Conservation (phyloP, 2,888 invertebrate genomes). For the Apomyelois bistriatella region DNA sequence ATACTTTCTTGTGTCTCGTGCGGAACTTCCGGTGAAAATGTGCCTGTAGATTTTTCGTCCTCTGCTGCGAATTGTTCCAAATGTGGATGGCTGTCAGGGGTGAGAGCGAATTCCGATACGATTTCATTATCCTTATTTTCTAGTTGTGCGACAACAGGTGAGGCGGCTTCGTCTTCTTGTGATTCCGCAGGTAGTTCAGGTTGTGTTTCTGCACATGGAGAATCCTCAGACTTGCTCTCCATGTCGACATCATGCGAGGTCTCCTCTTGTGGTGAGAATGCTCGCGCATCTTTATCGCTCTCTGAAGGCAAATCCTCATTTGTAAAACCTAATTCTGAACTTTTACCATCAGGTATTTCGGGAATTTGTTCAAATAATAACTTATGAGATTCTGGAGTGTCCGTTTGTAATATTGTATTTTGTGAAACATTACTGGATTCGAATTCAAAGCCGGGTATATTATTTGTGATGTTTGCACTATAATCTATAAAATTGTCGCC, state of each 20-base stretch:
- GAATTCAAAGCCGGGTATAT: constrained; percentile 54
- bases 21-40: constrained; percentile 32
- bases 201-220: constrained; percentile 36
- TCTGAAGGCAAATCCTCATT: constrained; percentile 63
- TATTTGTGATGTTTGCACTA: constrained; percentile 42
- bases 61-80: constrained; percentile 29
- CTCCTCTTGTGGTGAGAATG: constrained; percentile 57
- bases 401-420: constrained; percentile 57
- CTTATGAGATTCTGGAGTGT: constrained; percentile 75
- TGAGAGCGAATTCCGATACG: constrained; percentile 23
- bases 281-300: constrained; percentile 52
- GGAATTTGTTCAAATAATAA: constrained; percentile 73
- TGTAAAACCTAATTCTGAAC: constrained; percentile 66
- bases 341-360: constrained; percentile 74
- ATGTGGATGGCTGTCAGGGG: constrained; percentile 23
- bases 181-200: constrained; percentile 14
- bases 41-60: constrained; percentile 26
- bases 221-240: constrained; percentile 54
- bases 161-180: constrained; percentile 15
- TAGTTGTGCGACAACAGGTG: constrained; percentile 21
- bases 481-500: constrained; percentile 54
- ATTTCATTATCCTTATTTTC: constrained; percentile 31
- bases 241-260: constrained; percentile 58
- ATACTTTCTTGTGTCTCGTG: constrained; percentile 30
- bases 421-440: constrained; percentile 49